phyloP scores from a whole-genome alignment of 2,797 vertebrate species.

The Spea hammondii region DNA sequence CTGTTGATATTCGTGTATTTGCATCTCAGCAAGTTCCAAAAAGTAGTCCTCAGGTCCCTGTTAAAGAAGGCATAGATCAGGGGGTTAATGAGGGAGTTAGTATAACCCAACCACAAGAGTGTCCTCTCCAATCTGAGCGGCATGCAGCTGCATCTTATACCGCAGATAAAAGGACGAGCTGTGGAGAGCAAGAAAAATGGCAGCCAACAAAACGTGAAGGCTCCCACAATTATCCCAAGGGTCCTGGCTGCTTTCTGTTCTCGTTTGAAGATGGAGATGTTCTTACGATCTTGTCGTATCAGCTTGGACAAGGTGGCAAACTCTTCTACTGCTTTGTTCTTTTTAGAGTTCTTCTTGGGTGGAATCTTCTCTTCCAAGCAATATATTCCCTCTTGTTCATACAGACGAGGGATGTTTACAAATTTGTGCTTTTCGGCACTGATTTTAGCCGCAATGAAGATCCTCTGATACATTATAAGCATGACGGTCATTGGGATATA shows the following conservation, averaged over 20 bases:
- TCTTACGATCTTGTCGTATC: slow-evolving; percentile 66
- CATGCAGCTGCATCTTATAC: slow-evolving; percentile 66
- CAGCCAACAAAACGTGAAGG: slow-evolving; percentile 70
- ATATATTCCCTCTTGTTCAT: slow-evolving; percentile 57
- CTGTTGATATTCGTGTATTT: slow-evolving; percentile 72
- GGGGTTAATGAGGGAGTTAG: slow-evolving; percentile 87
- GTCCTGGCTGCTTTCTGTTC: slow-evolving; percentile 72
- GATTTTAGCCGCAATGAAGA: slow-evolving; percentile 68
- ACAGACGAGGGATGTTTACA: slow-evolving; percentile 63
- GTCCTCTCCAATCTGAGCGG: slow-evolving; percentile 69
- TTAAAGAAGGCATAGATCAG: slow-evolving; percentile 90
- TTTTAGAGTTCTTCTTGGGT: slow-evolving; percentile 56
- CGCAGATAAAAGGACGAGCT: slow-evolving; percentile 68
- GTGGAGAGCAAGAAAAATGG: slow-evolving; percentile 71
- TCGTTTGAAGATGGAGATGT: slow-evolving; percentile 72
- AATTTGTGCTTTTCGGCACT: slow-evolving; percentile 69
- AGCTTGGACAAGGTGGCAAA: slow-evolving; percentile 67
- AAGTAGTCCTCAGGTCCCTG: slow-evolving; percentile 82
- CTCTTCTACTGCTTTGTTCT: slow-evolving; percentile 62
- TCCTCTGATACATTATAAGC: slow-evolving; percentile 70
- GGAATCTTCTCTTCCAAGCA: slow-evolving; percentile 58
- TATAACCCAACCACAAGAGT: slow-evolving; percentile 85
- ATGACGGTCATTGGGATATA: slow-evolving; percentile 72
- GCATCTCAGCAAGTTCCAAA: slow-evolving; percentile 70
- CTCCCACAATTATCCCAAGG: slow-evolving; percentile 68